Evolutionary conservation across 2,888 invertebrate species (phyloP).

Genomic region (Dascillus cervinus): DNA sequence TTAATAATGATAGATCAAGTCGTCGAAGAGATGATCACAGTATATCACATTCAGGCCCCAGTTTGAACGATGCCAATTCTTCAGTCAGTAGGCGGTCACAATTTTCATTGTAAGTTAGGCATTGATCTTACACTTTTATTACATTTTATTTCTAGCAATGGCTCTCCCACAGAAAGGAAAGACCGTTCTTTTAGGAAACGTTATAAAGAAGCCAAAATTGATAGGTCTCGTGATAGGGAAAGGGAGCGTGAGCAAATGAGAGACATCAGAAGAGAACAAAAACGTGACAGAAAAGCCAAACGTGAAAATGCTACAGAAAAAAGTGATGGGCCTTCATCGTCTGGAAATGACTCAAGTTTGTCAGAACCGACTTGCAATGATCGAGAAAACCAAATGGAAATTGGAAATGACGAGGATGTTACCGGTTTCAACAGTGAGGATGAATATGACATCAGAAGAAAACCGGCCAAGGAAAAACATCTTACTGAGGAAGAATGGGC

Average conservation of each 20-base stretch:
- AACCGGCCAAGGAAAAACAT: constrained; percentile 10
- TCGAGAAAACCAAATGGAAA: constrained; percentile 26
- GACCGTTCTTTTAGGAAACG: constrained; percentile 34
- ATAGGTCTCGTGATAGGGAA: constrained; percentile 30
- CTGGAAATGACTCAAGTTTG: constrained; percentile 21
- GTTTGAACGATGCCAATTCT: constrained; percentile 16
- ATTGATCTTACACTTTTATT: constrained; percentile 1
- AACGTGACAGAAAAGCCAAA: constrained; percentile 35
- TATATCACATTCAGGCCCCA: constrained; percentile 10
- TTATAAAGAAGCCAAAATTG: constrained; percentile 33
- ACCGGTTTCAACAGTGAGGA: constrained; percentile 43
- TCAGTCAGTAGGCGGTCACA: constrained; percentile 16
- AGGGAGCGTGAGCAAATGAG: constrained; percentile 20
- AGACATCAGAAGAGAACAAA: constrained; percentile 13
- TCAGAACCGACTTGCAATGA: constrained; percentile 26
- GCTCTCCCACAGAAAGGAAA: constrained; percentile 30
- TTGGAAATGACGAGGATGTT: constrained; percentile 34
- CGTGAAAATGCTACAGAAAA: constrained; percentile 32
- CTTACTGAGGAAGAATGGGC: constrained; percentile 41
- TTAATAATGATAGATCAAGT: constrained; percentile 30
- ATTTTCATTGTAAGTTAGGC: constrained; percentile 18
- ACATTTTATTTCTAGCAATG: constrained; percentile 15
- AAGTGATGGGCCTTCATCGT: constrained; percentile 14
- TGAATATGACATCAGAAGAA: constrained; percentile 32
- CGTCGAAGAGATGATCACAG: constrained; percentile 34